These are phyloP conservation scores for Mustela nigripes DNA, from an alignment of 2,113 vertebrate species.

Conservation along the genomic window DNA sequence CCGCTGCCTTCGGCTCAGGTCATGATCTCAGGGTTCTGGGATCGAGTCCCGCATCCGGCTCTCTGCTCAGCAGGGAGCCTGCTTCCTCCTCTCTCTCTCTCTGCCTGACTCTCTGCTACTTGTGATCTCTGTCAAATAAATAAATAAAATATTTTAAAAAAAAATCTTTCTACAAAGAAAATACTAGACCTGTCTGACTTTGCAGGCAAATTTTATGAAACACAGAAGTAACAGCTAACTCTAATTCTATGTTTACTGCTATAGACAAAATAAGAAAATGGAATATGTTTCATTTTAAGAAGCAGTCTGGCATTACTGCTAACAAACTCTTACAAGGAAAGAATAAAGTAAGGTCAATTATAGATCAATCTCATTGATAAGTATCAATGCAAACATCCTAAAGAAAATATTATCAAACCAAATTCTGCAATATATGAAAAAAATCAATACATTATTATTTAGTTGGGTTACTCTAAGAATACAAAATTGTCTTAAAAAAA, in stretches of 20 bases:
- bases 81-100: too few relatives aligned
- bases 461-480: neutral
- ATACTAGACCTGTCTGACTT: neutral
- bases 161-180: neutral
- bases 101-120: too few relatives aligned
- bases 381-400: neutral
- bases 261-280: neutral
- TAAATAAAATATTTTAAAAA: too few relatives aligned
- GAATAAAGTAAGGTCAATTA: neutral
- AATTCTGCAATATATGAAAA: neutral
- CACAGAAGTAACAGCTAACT: neutral
- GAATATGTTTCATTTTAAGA: constrained; percentile 3
- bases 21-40: too few relatives aligned
- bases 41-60: too few relatives aligned
- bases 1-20: too few relatives aligned
- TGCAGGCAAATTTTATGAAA: neutral
- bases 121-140: too few relatives aligned
- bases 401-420: neutral
- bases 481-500: neutral
- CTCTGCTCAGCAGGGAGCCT: too few relatives aligned
- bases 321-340: neutral
- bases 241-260: neutral
- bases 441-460: neutral
- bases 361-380: neutral
- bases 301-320: neutral